Base-by-base conservation (phyloP, 2,113 vertebrate species). In the Thamnaconus septentrionalis region DNA sequence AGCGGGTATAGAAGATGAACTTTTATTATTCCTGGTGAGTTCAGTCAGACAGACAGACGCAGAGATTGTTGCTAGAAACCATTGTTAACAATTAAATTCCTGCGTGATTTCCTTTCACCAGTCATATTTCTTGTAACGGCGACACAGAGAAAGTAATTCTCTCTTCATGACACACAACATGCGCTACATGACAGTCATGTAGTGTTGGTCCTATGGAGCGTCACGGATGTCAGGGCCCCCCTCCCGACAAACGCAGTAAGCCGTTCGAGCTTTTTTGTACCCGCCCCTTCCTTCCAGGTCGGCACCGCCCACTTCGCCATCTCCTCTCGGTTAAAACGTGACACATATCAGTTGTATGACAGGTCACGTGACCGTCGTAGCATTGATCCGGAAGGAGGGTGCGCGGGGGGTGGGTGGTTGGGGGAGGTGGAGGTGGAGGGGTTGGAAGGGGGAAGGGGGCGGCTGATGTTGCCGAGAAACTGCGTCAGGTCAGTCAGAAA, bases 291-390 rank as follows among this genome's bases (percentile, higher is more conserved):
- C 73, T 80, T 76, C 75, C 75, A 39, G 58, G 73, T 80, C 67
- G 41, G 18, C 18, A 31, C 18, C 1, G 18, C 18, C 18, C 18
- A 31, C 18, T 71, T 64, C 76, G 64, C 64, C 78, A 73, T 69
- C 85, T 84, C 86, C 85, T 86, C 80, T 82, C 73, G 76, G 80
- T 81, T 57, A 87, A 84, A 91, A 88, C 82, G 82, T 90, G 83
- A 86, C 83, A 84, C 82, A 81, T 71, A 85, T 88, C 83, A 84
- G 80, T 81, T 82, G 79, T 78, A 81, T 85, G 90, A 84, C 85
- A 80, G 75, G 80, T 92, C 92, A 92, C 89, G 88, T 92, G 91
- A 90, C 79, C 46, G 66, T 68, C 74, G 64, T 81, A 85, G 82
- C 58, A 85, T 77, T 81, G 80, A 85, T 84, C 72, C 77, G 84